These are phyloP conservation scores for Anagrus nilaparvatae DNA, from an alignment of 1,140 invertebrate species.

Conservation along the genomic window DNA sequence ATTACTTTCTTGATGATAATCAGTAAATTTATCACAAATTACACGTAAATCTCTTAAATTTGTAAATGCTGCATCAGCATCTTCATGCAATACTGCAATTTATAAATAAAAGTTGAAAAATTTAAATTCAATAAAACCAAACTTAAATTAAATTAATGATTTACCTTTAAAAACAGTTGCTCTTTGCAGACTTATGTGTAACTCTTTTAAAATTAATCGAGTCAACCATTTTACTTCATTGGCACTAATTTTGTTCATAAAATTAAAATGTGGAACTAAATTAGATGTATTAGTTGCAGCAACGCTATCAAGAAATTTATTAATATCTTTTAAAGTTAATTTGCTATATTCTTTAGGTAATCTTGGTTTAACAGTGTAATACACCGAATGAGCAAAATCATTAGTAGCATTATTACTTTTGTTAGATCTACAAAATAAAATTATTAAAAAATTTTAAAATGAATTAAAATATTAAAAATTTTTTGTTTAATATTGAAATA, in stretches of 20 bases:
- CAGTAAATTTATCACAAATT: slow-evolving; percentile 58
- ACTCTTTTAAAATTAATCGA: slow-evolving; percentile 74
- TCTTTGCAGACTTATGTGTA: slow-evolving; percentile 62
- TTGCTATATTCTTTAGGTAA: slow-evolving; percentile 28
- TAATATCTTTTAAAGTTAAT: slow-evolving; percentile 55
- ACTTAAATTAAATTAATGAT: slow-evolving; percentile 34
- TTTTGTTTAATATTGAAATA: slow-evolving; percentile 1
- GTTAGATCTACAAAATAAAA: background rate
- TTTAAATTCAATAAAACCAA: slow-evolving; percentile 4
- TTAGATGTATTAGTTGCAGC: slow-evolving; percentile 46
- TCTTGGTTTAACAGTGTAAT: slow-evolving; percentile 27
- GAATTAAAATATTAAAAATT: slow-evolving; percentile 11
- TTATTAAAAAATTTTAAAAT: slow-evolving; percentile 3
- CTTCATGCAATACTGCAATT: slow-evolving; percentile 50
- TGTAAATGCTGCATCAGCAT: slow-evolving; percentile 69
- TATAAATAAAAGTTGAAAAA: slow-evolving; percentile 1
- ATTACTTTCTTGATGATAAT: slow-evolving; percentile 42
- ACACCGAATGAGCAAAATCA: slow-evolving; percentile 21
- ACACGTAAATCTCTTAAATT: slow-evolving; percentile 58
- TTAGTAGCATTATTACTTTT: background rate
- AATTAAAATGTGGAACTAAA: slow-evolving; percentile 12
- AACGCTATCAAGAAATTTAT: slow-evolving; percentile 59
- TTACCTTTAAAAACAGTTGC: slow-evolving; percentile 53
- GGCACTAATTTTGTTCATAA: slow-evolving; percentile 33
- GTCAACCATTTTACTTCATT: slow-evolving; percentile 83